Evolutionary conservation across 1,140 invertebrate species (phyloP), one percentile per base, ranked within the genome.

Genomic region (Microvelia longipes): DNA sequence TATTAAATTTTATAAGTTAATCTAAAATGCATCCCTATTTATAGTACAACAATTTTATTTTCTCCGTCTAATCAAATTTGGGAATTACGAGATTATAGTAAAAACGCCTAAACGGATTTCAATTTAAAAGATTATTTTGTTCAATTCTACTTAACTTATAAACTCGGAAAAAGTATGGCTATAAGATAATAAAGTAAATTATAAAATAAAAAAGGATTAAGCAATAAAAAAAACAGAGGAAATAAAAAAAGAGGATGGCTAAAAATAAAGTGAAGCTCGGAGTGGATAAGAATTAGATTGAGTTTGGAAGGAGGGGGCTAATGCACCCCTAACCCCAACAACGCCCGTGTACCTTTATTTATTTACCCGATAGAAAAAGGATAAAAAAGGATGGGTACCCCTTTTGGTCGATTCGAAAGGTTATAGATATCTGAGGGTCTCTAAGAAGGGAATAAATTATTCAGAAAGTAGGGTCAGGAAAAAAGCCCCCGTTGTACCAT

Each of bases 181-280:
- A n/a, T n/a, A n/a, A n/a, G n/a, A n/a, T n/a, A n/a, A n/a, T n/a
- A n/a, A n/a, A n/a, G n/a, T n/a, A n/a, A n/a, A n/a, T n/a, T n/a
- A n/a, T n/a, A n/a, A 72, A 69, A 14, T 35, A 66, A 64, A 60
- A 28, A 35, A 69, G 60, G 72, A 72, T 74, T 72, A 70, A 69
- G 62, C 15, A 74, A 74, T 15, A 69, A 35, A 69, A 29, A 19
- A 28, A 29, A 67, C 25, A 27, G 2, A 11, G 24, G 25, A 28
- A 67, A 67, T 25, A 67, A 28, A 28, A 29, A 67, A 5, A 24
- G 28, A 25, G 66, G 28, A 11, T 24, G 24, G 2, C 35, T 50
- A 50, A 50, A 50, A 50, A 50, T 50, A 50, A 50, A 50, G 35
- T 50, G 35, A 50, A 50, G 35, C 35, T 19, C 35, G 19, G 19